phyloP scores from a whole-genome alignment of 2,113 vertebrate species.

The Burhinus oedicnemus region DNA sequence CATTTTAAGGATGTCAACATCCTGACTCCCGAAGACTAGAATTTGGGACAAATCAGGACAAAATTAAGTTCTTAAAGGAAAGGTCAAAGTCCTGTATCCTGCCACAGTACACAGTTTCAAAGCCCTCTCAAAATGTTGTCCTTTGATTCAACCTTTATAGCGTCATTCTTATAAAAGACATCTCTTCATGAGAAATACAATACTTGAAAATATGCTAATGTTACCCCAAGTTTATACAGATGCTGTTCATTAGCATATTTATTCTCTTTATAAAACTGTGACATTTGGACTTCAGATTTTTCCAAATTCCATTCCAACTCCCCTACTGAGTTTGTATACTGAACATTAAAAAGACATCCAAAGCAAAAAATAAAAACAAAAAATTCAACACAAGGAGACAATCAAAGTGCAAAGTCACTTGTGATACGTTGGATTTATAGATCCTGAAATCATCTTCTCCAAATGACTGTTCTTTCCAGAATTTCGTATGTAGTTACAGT shows the following conservation, averaged over 20 bases:
- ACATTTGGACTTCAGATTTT: constrained; percentile 33
- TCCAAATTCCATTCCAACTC: constrained; percentile 4
- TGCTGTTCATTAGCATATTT: constrained; percentile 28
- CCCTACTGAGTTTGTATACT: neutral
- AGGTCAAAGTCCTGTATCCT: neutral
- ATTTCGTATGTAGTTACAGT: neutral
- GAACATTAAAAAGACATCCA: neutral
- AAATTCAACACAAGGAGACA: neutral
- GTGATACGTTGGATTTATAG: neutral
- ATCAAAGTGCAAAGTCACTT: neutral
- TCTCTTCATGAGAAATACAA: neutral
- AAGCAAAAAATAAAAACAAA: neutral
- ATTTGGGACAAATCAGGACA: neutral
- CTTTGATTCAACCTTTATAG: neutral
- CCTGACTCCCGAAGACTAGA: neutral
- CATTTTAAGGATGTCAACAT: fast-evolving
- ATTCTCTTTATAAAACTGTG: neutral
- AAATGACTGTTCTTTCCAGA: neutral
- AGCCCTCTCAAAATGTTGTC: neutral
- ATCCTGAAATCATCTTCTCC: neutral
- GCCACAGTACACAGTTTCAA: neutral
- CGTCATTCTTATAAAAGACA: neutral
- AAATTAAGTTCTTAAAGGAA: neutral
- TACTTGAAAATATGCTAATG: neutral
- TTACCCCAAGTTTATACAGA: neutral